These are phyloP conservation scores for Peromyscus attwateri DNA, from an alignment of 2,797 vertebrate species.

Conservation along the genomic window DNA sequence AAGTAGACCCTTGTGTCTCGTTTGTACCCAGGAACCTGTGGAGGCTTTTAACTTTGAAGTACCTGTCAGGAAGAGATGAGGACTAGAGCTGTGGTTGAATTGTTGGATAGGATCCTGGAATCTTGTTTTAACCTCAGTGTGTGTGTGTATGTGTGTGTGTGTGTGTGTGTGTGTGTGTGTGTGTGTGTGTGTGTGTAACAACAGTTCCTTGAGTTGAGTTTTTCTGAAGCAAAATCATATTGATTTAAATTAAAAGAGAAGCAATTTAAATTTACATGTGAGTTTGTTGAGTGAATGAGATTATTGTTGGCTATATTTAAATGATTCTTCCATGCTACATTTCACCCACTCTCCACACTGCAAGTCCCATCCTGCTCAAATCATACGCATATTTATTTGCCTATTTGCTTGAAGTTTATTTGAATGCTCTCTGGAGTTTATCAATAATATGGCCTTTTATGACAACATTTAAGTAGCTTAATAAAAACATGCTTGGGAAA, in stretches of 20 bases:
- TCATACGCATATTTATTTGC: conserved; percentile 57
- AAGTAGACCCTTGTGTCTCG: background rate
- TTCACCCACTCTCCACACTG: background rate
- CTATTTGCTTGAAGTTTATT: conserved; percentile 56
- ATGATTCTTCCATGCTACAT: conserved; percentile 23
- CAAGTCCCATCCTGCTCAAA: conserved; percentile 42
- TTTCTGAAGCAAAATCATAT: conserved; percentile 31
- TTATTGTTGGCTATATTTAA: conserved; percentile 19
- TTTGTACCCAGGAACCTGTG: background rate
- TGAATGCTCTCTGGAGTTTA: conserved; percentile 62
- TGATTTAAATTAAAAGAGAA: conserved; percentile 26
- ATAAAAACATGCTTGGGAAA: conserved; percentile 60
- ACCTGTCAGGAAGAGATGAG: background rate
- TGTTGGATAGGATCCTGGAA: background rate
- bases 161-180: background rate
- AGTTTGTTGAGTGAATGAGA: background rate
- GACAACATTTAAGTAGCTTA: conserved; percentile 72
- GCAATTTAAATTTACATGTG: conserved; percentile 27
- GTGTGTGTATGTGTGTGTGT: background rate
- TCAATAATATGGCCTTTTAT: conserved; percentile 69
- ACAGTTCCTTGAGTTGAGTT: background rate
- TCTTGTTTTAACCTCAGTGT: background rate
- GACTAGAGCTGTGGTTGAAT: background rate
- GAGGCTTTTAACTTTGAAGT: background rate
- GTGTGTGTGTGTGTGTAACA: background rate